Evolutionary conservation across 2,888 invertebrate species (phyloP).

Genomic region (Lottia scabra): DNA sequence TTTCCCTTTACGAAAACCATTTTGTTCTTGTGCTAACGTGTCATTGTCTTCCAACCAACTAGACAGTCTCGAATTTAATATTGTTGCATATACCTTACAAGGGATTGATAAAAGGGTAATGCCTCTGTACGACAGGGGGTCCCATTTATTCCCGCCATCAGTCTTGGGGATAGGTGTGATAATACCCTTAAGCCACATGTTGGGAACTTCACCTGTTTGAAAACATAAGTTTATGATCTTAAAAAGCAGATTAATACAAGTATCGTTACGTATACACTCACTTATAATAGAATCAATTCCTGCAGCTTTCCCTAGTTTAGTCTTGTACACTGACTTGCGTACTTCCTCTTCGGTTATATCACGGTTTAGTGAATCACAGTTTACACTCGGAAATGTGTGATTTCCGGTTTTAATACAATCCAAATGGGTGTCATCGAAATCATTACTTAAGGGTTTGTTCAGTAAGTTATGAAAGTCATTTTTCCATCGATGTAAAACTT

Average conservation of each 20-base stretch:
- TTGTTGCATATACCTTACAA: conserved; percentile 15
- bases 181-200: neutral
- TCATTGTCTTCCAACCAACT: conserved; percentile 11
- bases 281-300: neutral
- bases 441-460: neutral
- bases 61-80: conserved; percentile 11
- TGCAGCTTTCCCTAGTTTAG: neutral
- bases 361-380: neutral
- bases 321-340: no score
- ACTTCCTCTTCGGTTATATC: neutral
- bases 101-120: conserved; percentile 11
- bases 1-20: conserved; percentile 17
- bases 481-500: neutral
- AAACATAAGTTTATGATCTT: conserved; percentile 14
- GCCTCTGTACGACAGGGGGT: neutral
- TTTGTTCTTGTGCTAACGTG: conserved; percentile 20
- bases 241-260: neutral
- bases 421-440: neutral
- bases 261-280: neutral
- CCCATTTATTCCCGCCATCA: neutral
- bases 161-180: neutral
- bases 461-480: neutral
- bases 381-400: neutral
- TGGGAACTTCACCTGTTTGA: neutral
- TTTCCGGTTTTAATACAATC: neutral